A percentile compares a stretch with the other conserved stretches of the same genome.
Conservation (phyloP, 1,140 invertebrate genomes). For the Artemia franciscana region DNA sequence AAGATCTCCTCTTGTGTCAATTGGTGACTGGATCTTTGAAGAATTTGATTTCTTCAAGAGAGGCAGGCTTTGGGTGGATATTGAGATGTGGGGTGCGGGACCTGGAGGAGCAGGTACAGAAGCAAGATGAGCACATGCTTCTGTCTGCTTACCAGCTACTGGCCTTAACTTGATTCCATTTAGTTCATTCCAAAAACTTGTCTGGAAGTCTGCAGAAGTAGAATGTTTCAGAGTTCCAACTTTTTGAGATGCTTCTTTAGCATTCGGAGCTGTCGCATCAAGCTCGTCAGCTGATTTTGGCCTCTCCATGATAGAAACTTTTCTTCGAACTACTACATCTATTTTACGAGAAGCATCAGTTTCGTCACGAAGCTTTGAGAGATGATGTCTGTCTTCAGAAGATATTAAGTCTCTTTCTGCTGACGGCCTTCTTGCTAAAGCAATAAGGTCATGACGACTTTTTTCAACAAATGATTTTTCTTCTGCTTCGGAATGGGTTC, state of each 20-base stretch:
- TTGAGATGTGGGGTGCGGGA: not conserved
- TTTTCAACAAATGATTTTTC: not conserved
- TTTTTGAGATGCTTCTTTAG: not conserved
- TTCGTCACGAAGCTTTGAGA: not conserved
- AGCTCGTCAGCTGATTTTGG: not conserved
- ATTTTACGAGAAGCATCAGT: not conserved
- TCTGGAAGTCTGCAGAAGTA: not conserved
- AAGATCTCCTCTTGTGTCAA: constrained; percentile 35
- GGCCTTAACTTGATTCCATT: not conserved
- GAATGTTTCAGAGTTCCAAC: not conserved
- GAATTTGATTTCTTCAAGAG: not conserved
- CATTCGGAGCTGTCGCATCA: not conserved
- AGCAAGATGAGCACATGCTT: not conserved
- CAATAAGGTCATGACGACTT: constrained; percentile 6
- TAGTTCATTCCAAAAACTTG: not conserved
- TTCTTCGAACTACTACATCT: not conserved
- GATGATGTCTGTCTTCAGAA: not conserved
- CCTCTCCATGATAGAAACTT: not conserved
- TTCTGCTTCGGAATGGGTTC: not conserved
- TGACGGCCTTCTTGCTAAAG: constrained; percentile 4
- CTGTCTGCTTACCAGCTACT: not conserved
- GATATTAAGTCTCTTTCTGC: constrained; percentile 2
- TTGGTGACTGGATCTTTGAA: constrained; percentile 11
- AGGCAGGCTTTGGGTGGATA: not conserved
- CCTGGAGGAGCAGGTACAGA: not conserved